Base-by-base conservation (phyloP, 2,888 invertebrate genomes). In the Ommatoiulus sabulosus region DNA sequence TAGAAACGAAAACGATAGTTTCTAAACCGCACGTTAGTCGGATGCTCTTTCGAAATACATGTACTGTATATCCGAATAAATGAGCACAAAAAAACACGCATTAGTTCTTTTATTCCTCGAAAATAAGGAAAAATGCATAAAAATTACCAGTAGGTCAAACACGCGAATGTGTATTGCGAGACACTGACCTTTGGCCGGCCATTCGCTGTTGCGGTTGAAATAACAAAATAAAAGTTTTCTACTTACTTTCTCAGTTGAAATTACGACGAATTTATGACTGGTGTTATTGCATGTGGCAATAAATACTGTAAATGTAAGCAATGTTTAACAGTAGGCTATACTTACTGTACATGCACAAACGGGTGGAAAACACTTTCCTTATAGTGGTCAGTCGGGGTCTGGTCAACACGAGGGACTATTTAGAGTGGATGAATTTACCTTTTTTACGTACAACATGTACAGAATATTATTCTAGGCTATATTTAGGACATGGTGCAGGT, bases 141-240 rank as follows among this genome's bases (percentile, higher is more conserved):
- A 63, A 72, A 72, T 72, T n/a, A 72, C 72, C 72, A 72, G 72
- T 72, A 24, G 72, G 72, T 72, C 72, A 72, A 72, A 72, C 24
- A 72, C 6, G 72, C 6, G 72, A 72, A 24, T 72, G 48, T 72
- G 24, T 24, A 20, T 72, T 72, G 72, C 72, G 10, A n/a, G 24
- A 72, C 72, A 72, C 72, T 72, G 72, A 72, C 72, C 72, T n/a
- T 72, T 72, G 72, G 24, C 24, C 24, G 24, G 72, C 20, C 72
- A 72, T 72, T 48, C 10, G 24, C 72, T 6, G 10, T 72, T 72
- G 6, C 72, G 72, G 72, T 24, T 72, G 72, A 72, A 72, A 24
- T 10, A n/a, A 4, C 24, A 24, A 72, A 72, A 72, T 4, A n/a
- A 24, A 72, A 63, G 3, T 20, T n/a, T 72, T 72, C 24, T 10